Percentiles rank a stretch among this genome's conserved stretches.
phyloP scores from a whole-genome alignment of 2,888 invertebrate species.

The Camptogramma bilineatum region DNA sequence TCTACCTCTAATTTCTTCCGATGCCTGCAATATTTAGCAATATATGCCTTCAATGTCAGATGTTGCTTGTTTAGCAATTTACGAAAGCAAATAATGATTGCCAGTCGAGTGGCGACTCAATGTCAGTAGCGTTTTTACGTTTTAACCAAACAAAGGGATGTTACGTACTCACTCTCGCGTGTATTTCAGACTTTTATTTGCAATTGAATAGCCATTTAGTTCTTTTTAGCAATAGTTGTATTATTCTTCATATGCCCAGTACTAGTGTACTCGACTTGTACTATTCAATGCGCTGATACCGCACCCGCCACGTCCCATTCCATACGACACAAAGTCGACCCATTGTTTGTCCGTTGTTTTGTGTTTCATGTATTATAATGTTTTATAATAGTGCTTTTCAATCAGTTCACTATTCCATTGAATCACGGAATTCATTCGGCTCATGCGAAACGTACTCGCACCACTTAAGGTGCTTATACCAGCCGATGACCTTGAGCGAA shows the following conservation, averaged over 20 bases:
- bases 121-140: conserved; percentile 53
- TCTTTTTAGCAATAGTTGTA: conserved; percentile 27
- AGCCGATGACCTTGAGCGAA: too few relatives aligned
- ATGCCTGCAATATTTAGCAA: conserved; percentile 55
- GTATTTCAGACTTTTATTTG: conserved; percentile 36
- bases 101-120: conserved; percentile 54
- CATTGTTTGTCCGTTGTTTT: conserved; percentile 72
- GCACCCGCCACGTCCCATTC: conserved; percentile 58
- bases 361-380: conserved; percentile 51
- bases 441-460: conserved; percentile 48
- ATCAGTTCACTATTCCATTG: conserved; percentile 53
- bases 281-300: conserved; percentile 40
- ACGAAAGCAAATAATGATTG: conserved; percentile 57
- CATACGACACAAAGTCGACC: conserved; percentile 80
- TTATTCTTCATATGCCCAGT: conserved; percentile 28
- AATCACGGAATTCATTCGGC: conserved; percentile 52
- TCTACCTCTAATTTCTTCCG: conserved; percentile 54
- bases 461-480: too few relatives aligned
- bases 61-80: conserved; percentile 61
- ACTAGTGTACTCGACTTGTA: conserved; percentile 22
- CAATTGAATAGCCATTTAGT: conserved; percentile 34
- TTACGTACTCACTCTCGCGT: conserved; percentile 40
- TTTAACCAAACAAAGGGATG: conserved; percentile 51
- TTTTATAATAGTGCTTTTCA: conserved; percentile 40
- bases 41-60: conserved; percentile 58